A percentile compares a stretch with the other conserved stretches of the same genome.
phyloP scores from a whole-genome alignment of 2,113 vertebrate genomes.

The Cyphomyrus discorhynchus region DNA sequence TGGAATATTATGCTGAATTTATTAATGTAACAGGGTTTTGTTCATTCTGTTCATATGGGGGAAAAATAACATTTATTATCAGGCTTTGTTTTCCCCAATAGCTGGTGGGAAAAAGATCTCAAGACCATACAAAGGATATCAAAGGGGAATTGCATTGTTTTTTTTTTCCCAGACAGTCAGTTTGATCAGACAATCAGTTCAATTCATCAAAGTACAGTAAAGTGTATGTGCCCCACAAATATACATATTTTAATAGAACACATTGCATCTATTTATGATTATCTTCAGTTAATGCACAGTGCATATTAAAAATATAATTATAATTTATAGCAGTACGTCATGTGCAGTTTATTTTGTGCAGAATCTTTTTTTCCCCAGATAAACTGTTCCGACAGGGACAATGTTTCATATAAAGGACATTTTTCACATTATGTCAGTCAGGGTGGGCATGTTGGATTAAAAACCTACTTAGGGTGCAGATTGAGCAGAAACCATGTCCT shows the following conservation, averaged over 20 bases:
- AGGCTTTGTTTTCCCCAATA: not conserved
- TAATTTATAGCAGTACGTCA: not conserved
- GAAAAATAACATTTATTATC: not conserved
- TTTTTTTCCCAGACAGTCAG: not conserved
- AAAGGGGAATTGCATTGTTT: not conserved
- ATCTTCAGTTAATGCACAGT: not conserved
- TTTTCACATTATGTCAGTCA: constrained; percentile 9
- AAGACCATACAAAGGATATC: not conserved
- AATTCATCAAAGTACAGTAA: not conserved
- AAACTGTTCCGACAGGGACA: constrained; percentile 24
- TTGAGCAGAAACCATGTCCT: constrained; percentile 42
- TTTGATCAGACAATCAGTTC: not conserved
- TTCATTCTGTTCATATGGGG: not conserved
- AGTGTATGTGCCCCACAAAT: not conserved
- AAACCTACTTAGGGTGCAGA: constrained; percentile 41
- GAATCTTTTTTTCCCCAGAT: not conserved
- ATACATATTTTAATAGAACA: not conserved
- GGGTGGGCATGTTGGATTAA: constrained; percentile 37
- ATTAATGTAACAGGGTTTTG: not conserved
- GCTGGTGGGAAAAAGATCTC: not conserved
- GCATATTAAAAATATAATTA: not conserved
- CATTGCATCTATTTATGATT: not conserved
- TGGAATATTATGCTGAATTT: not conserved
- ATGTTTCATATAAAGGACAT: constrained; percentile 40
- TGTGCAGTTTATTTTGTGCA: not conserved